Evolutionary conservation across 2,888 invertebrate species (phyloP).

Genomic region (Sericinus montela): DNA sequence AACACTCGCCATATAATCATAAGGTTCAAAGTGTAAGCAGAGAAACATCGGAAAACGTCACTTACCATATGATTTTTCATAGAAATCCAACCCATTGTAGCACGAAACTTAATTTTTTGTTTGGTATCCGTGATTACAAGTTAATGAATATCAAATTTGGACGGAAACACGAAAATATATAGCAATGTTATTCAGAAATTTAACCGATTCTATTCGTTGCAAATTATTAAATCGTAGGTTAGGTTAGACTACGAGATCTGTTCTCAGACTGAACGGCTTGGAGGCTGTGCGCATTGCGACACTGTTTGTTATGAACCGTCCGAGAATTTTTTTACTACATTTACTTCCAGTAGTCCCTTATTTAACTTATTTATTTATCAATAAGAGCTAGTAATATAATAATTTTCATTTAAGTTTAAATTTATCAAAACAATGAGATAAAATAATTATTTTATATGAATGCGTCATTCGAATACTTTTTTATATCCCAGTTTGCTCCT

Average conservation of each 20-base stretch:
- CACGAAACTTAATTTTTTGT: conserved; percentile 51
- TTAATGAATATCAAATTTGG: conserved; percentile 26
- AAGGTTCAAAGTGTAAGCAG: no score
- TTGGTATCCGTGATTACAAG: conserved; percentile 51
- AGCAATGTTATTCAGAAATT: conserved; percentile 10
- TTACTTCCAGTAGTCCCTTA: no score
- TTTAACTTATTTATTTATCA: no score
- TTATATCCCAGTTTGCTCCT: no score
- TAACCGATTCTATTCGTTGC: neutral
- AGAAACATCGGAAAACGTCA: conserved; percentile 12
- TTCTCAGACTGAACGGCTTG: conserved; percentile 60
- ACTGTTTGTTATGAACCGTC: conserved; percentile 50
- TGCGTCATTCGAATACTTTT: no score
- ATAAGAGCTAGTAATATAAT: no score
- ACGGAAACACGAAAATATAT: conserved; percentile 23
- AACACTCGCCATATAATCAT: no score
- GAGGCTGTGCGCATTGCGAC: conserved; percentile 78
- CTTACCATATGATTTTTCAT: conserved; percentile 77
- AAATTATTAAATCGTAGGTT: conserved; percentile 42
- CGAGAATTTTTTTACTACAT: conserved; percentile 1
- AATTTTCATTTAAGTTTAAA: no score
- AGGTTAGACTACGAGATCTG: conserved; percentile 63
- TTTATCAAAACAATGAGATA: no score
- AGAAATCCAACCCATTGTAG: conserved; percentile 73
- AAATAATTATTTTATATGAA: no score